Conservation (phyloP, 2,113 vertebrate genomes). For the Phyllostomus discolor region DNA sequence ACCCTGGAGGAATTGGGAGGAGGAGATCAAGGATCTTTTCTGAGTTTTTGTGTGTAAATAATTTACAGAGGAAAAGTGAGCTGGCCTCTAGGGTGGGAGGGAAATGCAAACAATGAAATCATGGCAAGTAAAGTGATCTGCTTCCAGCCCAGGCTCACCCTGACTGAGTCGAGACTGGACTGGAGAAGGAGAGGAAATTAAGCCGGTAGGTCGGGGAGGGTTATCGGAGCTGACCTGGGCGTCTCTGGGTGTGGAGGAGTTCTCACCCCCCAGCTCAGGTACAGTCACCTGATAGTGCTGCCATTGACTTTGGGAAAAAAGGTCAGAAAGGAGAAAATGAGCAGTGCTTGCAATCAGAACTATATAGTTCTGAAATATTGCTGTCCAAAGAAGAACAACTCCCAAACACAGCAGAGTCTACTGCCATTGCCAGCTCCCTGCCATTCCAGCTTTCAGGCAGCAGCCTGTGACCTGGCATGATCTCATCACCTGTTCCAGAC, state of each 20-base stretch:
- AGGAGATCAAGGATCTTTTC: not conserved
- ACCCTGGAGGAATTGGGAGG: not conserved
- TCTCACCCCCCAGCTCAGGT: not conserved
- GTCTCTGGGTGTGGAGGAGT: not conserved
- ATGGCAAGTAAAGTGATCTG: not conserved
- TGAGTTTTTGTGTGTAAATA: constrained; percentile 22
- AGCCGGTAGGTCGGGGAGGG: not conserved
- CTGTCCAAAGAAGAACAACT: not conserved
- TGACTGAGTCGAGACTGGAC: not conserved
- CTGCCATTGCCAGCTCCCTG: not conserved
- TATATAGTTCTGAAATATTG: not conserved
- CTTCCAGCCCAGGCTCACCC: not conserved
- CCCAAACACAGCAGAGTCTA: not conserved
- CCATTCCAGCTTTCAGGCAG: not conserved
- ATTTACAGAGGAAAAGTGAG: constrained; percentile 26
- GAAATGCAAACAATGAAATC: constrained; percentile 18
- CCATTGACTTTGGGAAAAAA: not conserved
- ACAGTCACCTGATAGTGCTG: not conserved
- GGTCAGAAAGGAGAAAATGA: not conserved
- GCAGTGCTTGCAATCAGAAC: not conserved
- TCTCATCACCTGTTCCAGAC: not conserved
- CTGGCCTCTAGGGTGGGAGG: not conserved
- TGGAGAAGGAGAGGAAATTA: not conserved
- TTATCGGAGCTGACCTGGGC: not conserved
- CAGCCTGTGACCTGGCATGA: not conserved